phyloP scores from a whole-genome alignment of 2,113 vertebrate genomes.

The Ceyx margarethae region DNA sequence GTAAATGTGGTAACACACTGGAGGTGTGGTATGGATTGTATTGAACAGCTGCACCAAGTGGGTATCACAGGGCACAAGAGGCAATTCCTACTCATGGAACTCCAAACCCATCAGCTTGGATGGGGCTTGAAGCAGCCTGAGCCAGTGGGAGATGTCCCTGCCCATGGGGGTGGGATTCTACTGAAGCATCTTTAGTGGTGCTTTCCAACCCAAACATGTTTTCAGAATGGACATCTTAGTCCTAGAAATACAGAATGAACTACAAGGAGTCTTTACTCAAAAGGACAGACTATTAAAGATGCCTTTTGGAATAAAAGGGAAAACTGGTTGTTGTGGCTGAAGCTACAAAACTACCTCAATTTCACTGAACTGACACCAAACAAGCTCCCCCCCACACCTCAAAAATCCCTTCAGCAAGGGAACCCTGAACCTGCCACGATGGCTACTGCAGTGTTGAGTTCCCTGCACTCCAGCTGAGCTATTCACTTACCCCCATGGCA shows the following conservation, averaged over 20 bases:
- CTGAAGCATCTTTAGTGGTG: background rate
- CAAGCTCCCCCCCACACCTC: background rate
- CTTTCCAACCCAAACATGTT: background rate
- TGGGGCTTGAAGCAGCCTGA: background rate
- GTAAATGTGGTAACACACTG: background rate
- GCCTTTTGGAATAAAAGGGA: background rate
- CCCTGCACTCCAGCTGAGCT: background rate
- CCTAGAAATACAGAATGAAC: background rate
- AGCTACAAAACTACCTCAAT: background rate
- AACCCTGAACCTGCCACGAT: background rate
- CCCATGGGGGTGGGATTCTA: background rate
- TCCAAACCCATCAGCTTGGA: background rate
- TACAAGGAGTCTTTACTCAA: background rate
- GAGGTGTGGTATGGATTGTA: background rate
- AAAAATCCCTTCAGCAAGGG: background rate
- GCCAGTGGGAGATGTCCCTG: background rate
- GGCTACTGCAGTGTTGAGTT: background rate
- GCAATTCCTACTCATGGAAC: background rate
- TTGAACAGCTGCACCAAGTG: background rate
- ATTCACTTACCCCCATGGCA: conserved; percentile 89
- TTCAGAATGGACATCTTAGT: background rate
- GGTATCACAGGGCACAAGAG: background rate
- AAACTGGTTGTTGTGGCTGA: background rate
- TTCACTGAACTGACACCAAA: background rate
- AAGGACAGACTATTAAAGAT: background rate